Evolutionary conservation across 2,797 vertebrate species (phyloP).

Genomic region (Setipinna tenuifilis): DNA sequence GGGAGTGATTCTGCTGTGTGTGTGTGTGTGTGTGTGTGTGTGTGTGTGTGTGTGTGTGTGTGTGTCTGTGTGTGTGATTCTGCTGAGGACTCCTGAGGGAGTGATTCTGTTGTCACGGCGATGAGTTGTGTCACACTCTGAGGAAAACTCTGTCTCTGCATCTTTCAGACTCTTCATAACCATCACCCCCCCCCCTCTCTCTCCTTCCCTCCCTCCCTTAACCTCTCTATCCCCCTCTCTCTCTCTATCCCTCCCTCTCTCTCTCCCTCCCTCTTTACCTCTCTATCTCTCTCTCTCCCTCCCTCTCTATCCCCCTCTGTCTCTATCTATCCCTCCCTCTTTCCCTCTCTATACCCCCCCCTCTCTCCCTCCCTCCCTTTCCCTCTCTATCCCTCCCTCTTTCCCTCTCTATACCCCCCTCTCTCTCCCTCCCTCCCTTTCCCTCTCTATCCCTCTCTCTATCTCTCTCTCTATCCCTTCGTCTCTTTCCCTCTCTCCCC

Average conservation of each 20-base stretch:
- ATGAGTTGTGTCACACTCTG: neutral
- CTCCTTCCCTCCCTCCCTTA: neutral
- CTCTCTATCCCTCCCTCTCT: no score
- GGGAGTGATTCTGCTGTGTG: neutral
- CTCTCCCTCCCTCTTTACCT: no score
- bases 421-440: neutral
- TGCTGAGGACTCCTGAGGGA: neutral
- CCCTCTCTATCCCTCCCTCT: neutral
- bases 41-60: slow-evolving; percentile 18
- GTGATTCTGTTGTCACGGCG: neutral
- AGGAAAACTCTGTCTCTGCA: neutral
- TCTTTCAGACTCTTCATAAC: slow-evolving; percentile 11
- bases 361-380: no score
- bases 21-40: neutral
- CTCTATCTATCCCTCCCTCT: neutral
- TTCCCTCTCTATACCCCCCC: no score
- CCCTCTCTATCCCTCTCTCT: no score
- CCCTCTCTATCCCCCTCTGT: no score
- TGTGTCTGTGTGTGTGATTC: neutral
- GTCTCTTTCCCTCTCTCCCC: neutral
- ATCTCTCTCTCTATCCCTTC: no score
- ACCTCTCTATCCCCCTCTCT: no score
- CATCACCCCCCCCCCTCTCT: no score
- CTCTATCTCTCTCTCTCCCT: no score
- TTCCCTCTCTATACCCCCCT: neutral